Conservation (phyloP, 2,113 vertebrate genomes). For the Seriola aureovittata region DNA sequence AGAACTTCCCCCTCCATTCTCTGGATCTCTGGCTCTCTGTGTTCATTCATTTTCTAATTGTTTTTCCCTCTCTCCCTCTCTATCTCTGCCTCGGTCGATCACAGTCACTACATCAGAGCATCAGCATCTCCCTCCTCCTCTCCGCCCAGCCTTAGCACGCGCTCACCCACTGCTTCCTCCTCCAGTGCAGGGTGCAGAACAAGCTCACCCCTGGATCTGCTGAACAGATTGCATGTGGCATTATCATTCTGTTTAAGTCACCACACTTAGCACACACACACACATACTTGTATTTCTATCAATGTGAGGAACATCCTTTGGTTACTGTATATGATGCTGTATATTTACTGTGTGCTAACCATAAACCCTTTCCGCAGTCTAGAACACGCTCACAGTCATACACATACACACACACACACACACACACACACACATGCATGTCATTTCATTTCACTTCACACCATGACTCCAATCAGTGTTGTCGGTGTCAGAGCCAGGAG, state of each 20-base stretch:
- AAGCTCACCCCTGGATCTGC: not conserved
- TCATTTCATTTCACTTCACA: conserved; percentile 59
- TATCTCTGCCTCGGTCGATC: conserved; percentile 32
- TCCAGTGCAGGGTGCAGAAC: conserved; percentile 14
- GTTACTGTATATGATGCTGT: not conserved
- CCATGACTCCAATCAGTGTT: conserved; percentile 54
- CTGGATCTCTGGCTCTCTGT: conserved; percentile 1
- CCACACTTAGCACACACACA: not conserved
- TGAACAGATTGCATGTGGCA: conserved; percentile 43
- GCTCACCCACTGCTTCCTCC: conserved; percentile 18
- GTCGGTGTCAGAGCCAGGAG: conserved; percentile 34
- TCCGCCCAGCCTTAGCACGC: conserved; percentile 11
- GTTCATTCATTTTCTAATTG: conserved; percentile 33
- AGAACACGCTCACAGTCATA: not conserved
- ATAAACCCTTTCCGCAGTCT: conserved; percentile 1
- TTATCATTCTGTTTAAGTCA: conserved; percentile 28
- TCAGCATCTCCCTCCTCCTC: conserved; percentile 30
- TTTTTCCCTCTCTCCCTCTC: conserved; percentile 25
- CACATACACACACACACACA: no score
- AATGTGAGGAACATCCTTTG: not conserved
- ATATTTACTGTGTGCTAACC: not conserved
- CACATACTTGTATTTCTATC: not conserved
- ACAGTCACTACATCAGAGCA: conserved; percentile 10
- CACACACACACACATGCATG: not conserved
- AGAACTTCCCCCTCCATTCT: conserved; percentile 10